Evolutionary conservation across 2,888 invertebrate species (phyloP).

Genomic region (Orchestes rusci): DNA sequence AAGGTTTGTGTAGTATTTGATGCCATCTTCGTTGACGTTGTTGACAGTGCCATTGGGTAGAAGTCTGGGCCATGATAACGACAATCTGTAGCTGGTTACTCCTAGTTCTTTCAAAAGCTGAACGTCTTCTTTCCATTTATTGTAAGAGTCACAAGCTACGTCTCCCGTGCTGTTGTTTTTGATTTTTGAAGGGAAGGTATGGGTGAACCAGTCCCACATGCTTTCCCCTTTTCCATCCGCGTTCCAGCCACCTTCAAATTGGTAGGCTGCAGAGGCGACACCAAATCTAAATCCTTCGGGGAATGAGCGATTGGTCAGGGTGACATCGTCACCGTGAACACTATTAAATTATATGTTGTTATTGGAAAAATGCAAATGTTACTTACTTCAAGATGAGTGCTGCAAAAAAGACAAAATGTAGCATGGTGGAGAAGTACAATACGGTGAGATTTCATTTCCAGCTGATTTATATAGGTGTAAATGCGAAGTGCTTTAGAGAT

Average conservation of each 20-base stretch:
- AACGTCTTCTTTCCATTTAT: constrained; percentile 56
- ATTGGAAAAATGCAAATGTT: too few species aligned
- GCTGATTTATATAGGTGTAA: too few species aligned
- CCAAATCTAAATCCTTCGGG: constrained; percentile 37
- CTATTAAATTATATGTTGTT: too few species aligned
- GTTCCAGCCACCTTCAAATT: constrained; percentile 42
- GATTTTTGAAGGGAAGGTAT: constrained; percentile 17
- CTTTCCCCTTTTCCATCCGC: constrained; percentile 46
- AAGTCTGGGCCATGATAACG: constrained; percentile 19
- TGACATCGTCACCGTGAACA: too few species aligned
- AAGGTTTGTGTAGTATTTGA: constrained; percentile 16
- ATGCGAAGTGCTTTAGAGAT: too few species aligned
- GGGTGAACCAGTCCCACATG: constrained; percentile 21
- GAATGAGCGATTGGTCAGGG: constrained; percentile 26
- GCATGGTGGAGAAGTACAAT: too few species aligned
- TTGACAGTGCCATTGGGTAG: constrained; percentile 17
- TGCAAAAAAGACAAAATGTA: neutral
- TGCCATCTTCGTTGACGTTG: constrained; percentile 17
- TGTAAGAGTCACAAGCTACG: constrained; percentile 60
- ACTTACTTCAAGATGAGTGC: neutral
- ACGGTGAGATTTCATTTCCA: constrained; percentile 1
- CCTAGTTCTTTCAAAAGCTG: constrained; percentile 50
- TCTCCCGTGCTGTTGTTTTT: constrained; percentile 43
- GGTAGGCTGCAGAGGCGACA: constrained; percentile 38
- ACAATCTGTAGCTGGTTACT: constrained; percentile 15